Percentiles rank a stretch among this genome's conserved stretches.
These are phyloP conservation scores for Sitta carolinensis DNA, from an alignment of 2,797 vertebrate genomes.

Conservation along the genomic window DNA sequence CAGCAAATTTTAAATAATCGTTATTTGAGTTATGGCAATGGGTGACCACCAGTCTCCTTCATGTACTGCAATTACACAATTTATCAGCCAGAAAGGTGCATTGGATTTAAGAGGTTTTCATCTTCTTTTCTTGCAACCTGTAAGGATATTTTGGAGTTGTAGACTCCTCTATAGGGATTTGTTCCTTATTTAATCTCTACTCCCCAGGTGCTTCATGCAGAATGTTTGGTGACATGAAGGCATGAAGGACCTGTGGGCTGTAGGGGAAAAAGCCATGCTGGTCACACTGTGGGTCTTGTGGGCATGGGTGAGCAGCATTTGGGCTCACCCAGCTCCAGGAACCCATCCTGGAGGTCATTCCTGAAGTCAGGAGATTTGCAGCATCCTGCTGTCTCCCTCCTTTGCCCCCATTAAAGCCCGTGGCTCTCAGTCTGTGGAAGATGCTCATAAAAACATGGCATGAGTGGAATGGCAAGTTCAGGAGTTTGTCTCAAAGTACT, in stretches of 20 bases:
- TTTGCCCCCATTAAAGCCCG: background rate
- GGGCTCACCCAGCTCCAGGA: background rate
- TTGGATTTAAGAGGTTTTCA: background rate
- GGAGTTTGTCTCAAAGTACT: background rate
- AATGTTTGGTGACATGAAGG: background rate
- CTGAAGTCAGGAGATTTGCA: background rate
- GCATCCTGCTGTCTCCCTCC: background rate
- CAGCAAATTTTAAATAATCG: background rate
- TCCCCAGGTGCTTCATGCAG: background rate
- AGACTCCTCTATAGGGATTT: background rate
- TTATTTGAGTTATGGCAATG: background rate
- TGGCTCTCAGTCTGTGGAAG: background rate
- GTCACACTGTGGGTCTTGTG: rapidly evolving
- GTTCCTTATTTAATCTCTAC: background rate
- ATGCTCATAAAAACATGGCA: background rate
- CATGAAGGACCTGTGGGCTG: rapidly evolving
- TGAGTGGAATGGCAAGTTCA: background rate
- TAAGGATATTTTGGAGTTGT: background rate
- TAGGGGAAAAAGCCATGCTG: background rate
- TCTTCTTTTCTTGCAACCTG: background rate
- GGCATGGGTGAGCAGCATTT: background rate
- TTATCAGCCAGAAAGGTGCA: background rate
- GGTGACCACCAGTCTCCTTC: background rate
- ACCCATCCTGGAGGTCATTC: background rate
- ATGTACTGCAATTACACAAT: rapidly evolving